These are phyloP conservation scores for Cheilosia pagana DNA, from an alignment of 2,888 invertebrate species.

Conservation along the genomic window DNA sequence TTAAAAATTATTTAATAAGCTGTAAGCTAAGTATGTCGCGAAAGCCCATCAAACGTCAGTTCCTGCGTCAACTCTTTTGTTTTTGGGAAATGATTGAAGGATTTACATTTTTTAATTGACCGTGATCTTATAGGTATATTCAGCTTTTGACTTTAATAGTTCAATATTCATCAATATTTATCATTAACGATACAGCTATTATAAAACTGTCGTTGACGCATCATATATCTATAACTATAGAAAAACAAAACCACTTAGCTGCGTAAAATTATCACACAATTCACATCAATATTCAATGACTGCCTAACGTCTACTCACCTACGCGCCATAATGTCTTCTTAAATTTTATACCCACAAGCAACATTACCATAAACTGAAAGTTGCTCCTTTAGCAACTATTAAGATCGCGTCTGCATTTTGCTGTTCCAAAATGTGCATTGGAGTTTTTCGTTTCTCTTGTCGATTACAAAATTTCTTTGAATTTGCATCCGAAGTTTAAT, in stretches of 20 bases:
- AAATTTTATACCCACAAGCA: background rate
- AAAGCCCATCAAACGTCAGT: background rate
- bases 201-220: no score
- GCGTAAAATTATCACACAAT: no score
- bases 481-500: constrained; percentile 63
- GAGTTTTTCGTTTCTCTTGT: constrained; percentile 26
- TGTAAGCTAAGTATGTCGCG: no score
- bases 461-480: constrained; percentile 42
- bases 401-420: constrained; percentile 43
- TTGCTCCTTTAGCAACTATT: constrained; percentile 20
- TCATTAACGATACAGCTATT: no score
- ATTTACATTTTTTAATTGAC: background rate
- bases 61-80: background rate
- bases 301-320: background rate
- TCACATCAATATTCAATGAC: no score
- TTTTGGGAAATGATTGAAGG: background rate
- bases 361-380: constrained; percentile 25
- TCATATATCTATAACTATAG: no score
- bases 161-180: no score
- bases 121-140: background rate
- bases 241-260: no score
- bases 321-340: background rate
- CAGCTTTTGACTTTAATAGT: background rate
- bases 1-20: background rate
- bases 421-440: constrained; percentile 27